These are phyloP conservation scores for Heliconius sara DNA, from an alignment of 2,888 invertebrate species.

Conservation along the genomic window DNA sequence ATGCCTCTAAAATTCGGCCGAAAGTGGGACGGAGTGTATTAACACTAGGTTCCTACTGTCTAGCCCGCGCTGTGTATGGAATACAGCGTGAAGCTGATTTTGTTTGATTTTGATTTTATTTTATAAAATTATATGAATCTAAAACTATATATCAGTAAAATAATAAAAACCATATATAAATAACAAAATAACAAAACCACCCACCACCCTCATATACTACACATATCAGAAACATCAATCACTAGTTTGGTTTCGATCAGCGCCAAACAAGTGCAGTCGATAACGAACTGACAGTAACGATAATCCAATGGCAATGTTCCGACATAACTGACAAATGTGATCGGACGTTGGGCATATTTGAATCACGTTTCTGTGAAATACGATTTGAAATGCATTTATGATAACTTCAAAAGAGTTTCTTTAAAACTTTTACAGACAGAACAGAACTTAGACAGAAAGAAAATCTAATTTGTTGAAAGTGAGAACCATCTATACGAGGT, in stretches of 20 bases:
- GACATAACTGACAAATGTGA: conserved; percentile 18
- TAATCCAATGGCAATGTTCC: conserved; percentile 11
- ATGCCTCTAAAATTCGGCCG: too few relatives aligned
- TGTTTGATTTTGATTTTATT: too few relatives aligned
- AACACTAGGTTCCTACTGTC: too few relatives aligned
- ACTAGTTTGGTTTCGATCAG: conserved; percentile 18
- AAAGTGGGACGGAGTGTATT: too few relatives aligned
- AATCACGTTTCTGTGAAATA: background rate
- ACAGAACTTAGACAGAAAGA: too few relatives aligned
- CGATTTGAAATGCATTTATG: background rate
- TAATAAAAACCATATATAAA: background rate
- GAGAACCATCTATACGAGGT: background rate
- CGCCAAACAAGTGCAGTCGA: conserved; percentile 9
- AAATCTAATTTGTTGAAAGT: conserved; percentile 7
- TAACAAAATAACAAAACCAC: conserved; percentile 2
- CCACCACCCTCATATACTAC: background rate
- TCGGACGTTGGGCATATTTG: background rate
- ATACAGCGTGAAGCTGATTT: too few relatives aligned
- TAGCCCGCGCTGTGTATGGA: too few relatives aligned
- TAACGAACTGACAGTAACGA: conserved; percentile 17
- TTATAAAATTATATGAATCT: too few relatives aligned
- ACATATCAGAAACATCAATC: conserved; percentile 3
- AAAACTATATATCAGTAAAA: background rate
- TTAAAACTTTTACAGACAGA: conserved; percentile 10
- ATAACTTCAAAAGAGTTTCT: conserved; percentile 3